Percentiles rank a stretch among this genome's conserved stretches.
phyloP scores from a whole-genome alignment of 2,797 vertebrate genomes.

The Propithecus perrieri region DNA sequence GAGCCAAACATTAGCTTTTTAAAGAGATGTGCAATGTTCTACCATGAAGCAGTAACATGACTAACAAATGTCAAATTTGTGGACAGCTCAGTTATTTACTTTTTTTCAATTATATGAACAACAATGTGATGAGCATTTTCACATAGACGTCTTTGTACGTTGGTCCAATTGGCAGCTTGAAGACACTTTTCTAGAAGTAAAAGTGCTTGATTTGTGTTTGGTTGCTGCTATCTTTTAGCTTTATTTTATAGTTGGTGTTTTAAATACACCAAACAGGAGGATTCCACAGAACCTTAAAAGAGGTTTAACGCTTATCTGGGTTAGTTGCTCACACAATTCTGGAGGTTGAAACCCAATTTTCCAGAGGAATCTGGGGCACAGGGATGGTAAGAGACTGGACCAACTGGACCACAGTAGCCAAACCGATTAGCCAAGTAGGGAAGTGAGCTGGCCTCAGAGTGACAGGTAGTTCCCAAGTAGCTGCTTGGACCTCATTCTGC shows the following conservation, averaged over 20 bases:
- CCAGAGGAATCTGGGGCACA: neutral
- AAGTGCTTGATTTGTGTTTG: neutral
- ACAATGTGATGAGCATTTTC: neutral
- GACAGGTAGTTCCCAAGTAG: neutral
- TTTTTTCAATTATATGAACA: neutral
- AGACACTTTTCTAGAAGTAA: neutral
- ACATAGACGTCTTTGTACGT: neutral
- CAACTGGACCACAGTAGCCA: neutral
- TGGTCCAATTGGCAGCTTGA: neutral
- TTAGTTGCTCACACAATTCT: neutral
- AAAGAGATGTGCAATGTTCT: neutral
- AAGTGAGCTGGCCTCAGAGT: neutral
- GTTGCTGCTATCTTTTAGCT: neutral
- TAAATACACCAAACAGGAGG: neutral
- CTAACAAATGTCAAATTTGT: neutral
- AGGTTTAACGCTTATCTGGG: neutral
- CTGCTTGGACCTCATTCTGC: neutral
- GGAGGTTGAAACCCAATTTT: neutral
- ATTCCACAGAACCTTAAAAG: neutral
- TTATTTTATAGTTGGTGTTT: neutral
- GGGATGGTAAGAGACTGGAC: neutral
- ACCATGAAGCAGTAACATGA: neutral
- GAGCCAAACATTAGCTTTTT: neutral
- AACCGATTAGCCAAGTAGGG: neutral
- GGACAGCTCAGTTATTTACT: neutral